phyloP scores from a whole-genome alignment of 2,888 invertebrate genomes.

The Cheilosia vulpina region DNA sequence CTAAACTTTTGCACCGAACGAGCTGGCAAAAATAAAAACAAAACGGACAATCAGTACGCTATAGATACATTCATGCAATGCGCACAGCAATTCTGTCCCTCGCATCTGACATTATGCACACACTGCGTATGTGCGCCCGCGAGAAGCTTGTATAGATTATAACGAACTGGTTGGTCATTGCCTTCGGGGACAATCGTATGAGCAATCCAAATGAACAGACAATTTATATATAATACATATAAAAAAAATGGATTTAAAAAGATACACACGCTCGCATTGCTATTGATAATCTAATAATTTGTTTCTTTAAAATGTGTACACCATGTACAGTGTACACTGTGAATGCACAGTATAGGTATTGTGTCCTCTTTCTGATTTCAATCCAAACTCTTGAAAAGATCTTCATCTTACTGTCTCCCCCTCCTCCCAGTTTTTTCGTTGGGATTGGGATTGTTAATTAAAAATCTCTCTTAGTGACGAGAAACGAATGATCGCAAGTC shows the following conservation, averaged over 20 bases:
- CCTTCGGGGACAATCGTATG: constrained; percentile 68
- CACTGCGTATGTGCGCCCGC: constrained; percentile 11
- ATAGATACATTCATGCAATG: constrained; percentile 27
- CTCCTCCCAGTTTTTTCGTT: background rate
- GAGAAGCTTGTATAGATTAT: constrained; percentile 66
- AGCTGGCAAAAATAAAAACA: constrained; percentile 3
- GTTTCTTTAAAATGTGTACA: constrained; percentile 36
- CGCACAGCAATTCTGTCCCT: constrained; percentile 31
- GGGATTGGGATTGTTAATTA: constrained; percentile 28
- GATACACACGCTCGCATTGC: constrained; percentile 30
- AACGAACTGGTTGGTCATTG: constrained; percentile 74
- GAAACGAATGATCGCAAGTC: background rate
- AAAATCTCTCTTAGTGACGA: constrained; percentile 23
- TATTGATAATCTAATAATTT: constrained; percentile 65
- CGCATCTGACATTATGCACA: constrained; percentile 51
- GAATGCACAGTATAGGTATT: background rate
- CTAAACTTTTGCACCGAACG: constrained; percentile 47
- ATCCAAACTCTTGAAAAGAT: constrained; percentile 21
- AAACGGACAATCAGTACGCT: constrained; percentile 12
- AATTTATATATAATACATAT: constrained; percentile 4
- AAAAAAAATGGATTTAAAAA: constrained; percentile 26
- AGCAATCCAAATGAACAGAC: constrained; percentile 45
- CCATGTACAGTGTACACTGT: constrained; percentile 6
- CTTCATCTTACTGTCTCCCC: constrained; percentile 1
- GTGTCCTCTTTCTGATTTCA: constrained; percentile 30